phyloP scores from a whole-genome alignment of 2,797 vertebrate species.

The Gymnocypris eckloni region DNA sequence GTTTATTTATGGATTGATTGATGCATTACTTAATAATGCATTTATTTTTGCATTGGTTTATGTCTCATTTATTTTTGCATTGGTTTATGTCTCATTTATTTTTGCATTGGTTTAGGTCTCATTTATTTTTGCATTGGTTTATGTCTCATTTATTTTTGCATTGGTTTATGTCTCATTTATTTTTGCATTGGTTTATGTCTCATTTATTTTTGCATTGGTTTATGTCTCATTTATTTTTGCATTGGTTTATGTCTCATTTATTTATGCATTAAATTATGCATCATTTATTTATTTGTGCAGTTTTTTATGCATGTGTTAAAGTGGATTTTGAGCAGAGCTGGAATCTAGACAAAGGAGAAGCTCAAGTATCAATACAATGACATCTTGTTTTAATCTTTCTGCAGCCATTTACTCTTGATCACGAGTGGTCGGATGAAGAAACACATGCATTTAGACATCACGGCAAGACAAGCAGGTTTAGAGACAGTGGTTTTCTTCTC shows the following conservation, averaged over 20 bases:
- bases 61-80: neutral
- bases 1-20: neutral
- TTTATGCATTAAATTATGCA: neutral
- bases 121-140: neutral
- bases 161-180: too few species aligned
- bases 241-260: neutral
- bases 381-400: neutral
- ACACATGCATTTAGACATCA: conserved; percentile 61
- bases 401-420: conserved; percentile 72
- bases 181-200: neutral
- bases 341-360: neutral
- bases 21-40: neutral
- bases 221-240: too few species aligned
- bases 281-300: neutral
- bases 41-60: neutral
- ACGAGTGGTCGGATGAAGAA: conserved; percentile 74
- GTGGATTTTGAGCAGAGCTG: neutral
- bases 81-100: neutral
- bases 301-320: neutral
- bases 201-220: too few species aligned
- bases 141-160: too few species aligned
- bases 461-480: conserved; percentile 62
- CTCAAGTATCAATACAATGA: neutral
- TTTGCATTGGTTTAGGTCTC: neutral
- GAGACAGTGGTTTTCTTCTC: conserved; percentile 58